These are phyloP conservation scores for Rhynchopsitta pachyrhyncha DNA, from an alignment of 2,113 vertebrate genomes.

Conservation along the genomic window DNA sequence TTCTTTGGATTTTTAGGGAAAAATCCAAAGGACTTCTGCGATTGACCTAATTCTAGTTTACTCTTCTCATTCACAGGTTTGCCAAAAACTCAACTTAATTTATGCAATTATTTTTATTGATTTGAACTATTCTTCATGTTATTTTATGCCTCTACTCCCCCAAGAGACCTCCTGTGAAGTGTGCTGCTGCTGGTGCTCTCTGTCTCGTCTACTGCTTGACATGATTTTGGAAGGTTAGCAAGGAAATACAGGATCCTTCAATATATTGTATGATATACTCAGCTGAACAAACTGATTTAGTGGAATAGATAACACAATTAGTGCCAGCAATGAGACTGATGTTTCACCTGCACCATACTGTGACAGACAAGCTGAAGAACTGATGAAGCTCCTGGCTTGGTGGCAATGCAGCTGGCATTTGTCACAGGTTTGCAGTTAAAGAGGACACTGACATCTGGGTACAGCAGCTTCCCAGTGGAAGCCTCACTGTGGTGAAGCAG, in stretches of 20 bases:
- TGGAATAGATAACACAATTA: constrained; percentile 37
- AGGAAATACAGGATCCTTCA: neutral
- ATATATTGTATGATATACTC: neutral
- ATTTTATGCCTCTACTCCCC: neutral
- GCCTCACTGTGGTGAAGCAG: neutral
- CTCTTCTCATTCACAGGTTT: neutral
- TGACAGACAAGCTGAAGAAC: neutral
- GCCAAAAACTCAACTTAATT: neutral
- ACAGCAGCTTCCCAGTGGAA: neutral
- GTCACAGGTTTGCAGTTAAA: neutral
- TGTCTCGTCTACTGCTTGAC: neutral
- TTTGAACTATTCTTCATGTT: neutral
- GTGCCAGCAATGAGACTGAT: neutral
- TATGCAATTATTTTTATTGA: neutral
- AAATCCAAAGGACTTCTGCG: neutral
- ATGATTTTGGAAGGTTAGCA: neutral
- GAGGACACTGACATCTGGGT: neutral
- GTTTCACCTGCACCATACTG: neutral
- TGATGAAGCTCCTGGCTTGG: neutral
- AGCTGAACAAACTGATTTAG: constrained; percentile 1
- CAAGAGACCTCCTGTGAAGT: neutral
- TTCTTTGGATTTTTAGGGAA: neutral
- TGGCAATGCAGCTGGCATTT: neutral
- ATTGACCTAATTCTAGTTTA: neutral
- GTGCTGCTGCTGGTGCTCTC: neutral